Evolutionary conservation across 2,888 invertebrate species (phyloP).

Genomic region (Rosalia funebris): DNA sequence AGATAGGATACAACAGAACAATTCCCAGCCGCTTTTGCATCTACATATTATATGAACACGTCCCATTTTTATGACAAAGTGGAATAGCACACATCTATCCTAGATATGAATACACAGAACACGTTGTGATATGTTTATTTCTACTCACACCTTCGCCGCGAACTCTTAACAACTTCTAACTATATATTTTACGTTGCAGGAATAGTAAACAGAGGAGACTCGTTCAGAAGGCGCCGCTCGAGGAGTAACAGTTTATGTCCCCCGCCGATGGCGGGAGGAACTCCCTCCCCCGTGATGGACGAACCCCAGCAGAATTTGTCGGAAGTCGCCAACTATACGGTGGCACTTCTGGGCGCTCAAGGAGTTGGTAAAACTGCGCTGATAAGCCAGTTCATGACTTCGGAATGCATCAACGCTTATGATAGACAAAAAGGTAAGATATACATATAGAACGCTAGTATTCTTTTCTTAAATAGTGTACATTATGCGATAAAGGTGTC

Average conservation of each 20-base stretch:
- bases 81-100: too few species aligned
- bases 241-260: slow-evolving; percentile 85
- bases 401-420: slow-evolving; percentile 93
- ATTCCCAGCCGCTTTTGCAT: too few species aligned
- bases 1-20: too few species aligned
- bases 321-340: slow-evolving; percentile 68
- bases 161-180: not conserved
- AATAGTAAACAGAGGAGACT: slow-evolving; percentile 93
- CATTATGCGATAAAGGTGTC: too few species aligned
- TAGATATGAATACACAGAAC: too few species aligned
- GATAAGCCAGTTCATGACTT: slow-evolving; percentile 90
- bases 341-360: slow-evolving; percentile 81
- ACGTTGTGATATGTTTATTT: too few species aligned
- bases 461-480: too few species aligned
- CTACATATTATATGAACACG: too few species aligned
- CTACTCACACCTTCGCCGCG: too few species aligned
- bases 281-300: slow-evolving; percentile 63
- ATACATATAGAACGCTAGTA: not conserved
- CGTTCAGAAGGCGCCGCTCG: slow-evolving; percentile 85
- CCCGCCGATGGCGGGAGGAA: slow-evolving; percentile 53
- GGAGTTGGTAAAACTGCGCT: slow-evolving; percentile 89
- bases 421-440: slow-evolving; percentile 82
- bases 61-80: too few species aligned
- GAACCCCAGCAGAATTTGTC: slow-evolving; percentile 65
- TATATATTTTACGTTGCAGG: slow-evolving; percentile 68